Evolutionary conservation across 2,888 invertebrate genomes (phyloP).

Genomic region (Sesia bembeciformis): DNA sequence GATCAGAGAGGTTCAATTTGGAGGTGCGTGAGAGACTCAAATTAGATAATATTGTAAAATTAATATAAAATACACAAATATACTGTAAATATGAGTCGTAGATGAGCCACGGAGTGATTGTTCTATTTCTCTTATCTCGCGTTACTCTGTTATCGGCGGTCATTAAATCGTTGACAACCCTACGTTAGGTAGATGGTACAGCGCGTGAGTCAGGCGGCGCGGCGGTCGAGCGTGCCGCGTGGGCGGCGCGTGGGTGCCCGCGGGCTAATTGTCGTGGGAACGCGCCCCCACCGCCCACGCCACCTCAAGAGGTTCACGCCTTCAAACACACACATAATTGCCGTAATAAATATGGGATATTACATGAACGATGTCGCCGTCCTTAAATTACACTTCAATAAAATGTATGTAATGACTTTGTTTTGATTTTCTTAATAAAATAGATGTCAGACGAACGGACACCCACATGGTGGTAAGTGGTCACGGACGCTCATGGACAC

Average conservation of each 20-base stretch:
- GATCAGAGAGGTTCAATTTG: too few relatives aligned
- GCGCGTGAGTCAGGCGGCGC: slow-evolving; percentile 29
- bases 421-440: too few relatives aligned
- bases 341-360: not conserved
- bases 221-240: slow-evolving; percentile 24
- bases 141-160: too few relatives aligned
- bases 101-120: not conserved
- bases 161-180: not conserved
- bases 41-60: too few relatives aligned
- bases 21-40: too few relatives aligned
- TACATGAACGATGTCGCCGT: too few relatives aligned
- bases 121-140: too few relatives aligned
- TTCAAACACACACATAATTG: not conserved
- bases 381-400: too few relatives aligned
- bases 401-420: too few relatives aligned
- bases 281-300: slow-evolving; percentile 16
- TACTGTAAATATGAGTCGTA: not conserved
- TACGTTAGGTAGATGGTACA: not conserved
- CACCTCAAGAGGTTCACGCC: not conserved
- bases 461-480: too few relatives aligned
- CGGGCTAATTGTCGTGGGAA: slow-evolving; percentile 69
- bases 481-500: too few relatives aligned
- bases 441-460: too few relatives aligned
- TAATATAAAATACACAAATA: not conserved
- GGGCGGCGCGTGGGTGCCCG: slow-evolving; percentile 28